phyloP scores from a whole-genome alignment of 2,888 invertebrate genomes.

The Caenorhabditis panamensis region DNA sequence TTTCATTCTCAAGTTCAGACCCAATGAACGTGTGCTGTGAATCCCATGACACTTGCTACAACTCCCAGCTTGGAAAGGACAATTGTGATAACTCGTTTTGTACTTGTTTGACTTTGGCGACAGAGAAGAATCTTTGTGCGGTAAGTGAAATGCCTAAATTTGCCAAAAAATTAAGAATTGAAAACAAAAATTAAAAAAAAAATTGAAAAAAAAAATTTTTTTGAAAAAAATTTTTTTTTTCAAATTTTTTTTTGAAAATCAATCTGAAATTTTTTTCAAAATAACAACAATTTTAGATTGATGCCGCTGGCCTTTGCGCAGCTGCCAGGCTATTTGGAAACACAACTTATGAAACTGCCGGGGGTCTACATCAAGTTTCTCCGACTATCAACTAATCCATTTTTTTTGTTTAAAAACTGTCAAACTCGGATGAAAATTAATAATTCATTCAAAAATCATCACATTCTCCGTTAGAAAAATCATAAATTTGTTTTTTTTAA shows the following conservation, averaged over 20 bases:
- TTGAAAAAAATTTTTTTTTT: too few species aligned
- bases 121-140: conserved; percentile 39
- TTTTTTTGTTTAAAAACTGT: too few species aligned
- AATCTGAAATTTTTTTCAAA: too few species aligned
- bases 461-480: too few species aligned
- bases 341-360: conserved; percentile 19
- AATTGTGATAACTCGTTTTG: conserved; percentile 34
- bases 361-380: conserved; percentile 13
- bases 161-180: too few species aligned
- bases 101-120: conserved; percentile 28
- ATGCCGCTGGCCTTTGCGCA: conserved; percentile 41
- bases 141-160: conserved; percentile 9
- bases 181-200: too few species aligned
- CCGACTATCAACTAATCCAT: conserved; percentile 26
- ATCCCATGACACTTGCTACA: conserved; percentile 42
- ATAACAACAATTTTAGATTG: conserved; percentile 35
- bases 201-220: too few species aligned
- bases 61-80: conserved; percentile 22
- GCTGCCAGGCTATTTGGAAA: conserved; percentile 41
- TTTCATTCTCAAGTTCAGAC: conserved; percentile 16
- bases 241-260: too few species aligned
- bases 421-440: not conserved
- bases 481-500: too few species aligned
- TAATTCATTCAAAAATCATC: not conserved
- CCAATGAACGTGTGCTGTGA: conserved; percentile 44